Evolutionary conservation across 2,113 vertebrate species (phyloP).

Genomic region (Amazona vittata): DNA sequence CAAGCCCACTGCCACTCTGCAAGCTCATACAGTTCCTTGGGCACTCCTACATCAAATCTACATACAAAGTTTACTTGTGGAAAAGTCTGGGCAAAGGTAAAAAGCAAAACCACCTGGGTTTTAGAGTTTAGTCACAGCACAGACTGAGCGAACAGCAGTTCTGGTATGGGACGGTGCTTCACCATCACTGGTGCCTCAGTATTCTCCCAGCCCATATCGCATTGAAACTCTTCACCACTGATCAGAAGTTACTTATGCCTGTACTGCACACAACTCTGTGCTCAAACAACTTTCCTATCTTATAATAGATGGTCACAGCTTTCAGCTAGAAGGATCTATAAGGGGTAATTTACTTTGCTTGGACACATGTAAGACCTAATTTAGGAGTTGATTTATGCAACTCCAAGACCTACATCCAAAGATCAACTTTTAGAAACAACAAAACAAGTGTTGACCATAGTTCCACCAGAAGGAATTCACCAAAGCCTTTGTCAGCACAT

Average conservation of each 20-base stretch:
- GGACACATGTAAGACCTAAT: neutral
- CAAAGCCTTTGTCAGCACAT: neutral
- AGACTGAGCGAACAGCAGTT: neutral
- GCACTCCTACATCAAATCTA: neutral
- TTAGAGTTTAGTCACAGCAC: neutral
- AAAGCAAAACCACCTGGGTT: neutral
- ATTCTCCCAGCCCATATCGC: neutral
- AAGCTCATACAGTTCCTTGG: neutral
- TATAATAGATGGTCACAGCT: neutral
- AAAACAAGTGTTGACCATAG: neutral
- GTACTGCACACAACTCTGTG: neutral
- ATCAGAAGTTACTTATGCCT: neutral
- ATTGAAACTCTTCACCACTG: neutral
- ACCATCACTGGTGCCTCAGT: neutral
- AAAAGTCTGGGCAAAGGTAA: neutral
- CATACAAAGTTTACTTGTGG: neutral
- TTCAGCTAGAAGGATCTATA: neutral
- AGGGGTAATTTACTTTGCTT: neutral
- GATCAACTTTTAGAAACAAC: neutral
- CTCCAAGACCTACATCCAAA: neutral
- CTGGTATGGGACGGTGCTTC: neutral
- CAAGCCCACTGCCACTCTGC: neutral
- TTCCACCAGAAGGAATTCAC: neutral
- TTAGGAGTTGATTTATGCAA: neutral
- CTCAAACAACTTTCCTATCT: neutral